Evolutionary conservation across 2,797 vertebrate species (phyloP), one percentile per base, ranked within the genome.

Genomic region (Vespertilio murinus): DNA sequence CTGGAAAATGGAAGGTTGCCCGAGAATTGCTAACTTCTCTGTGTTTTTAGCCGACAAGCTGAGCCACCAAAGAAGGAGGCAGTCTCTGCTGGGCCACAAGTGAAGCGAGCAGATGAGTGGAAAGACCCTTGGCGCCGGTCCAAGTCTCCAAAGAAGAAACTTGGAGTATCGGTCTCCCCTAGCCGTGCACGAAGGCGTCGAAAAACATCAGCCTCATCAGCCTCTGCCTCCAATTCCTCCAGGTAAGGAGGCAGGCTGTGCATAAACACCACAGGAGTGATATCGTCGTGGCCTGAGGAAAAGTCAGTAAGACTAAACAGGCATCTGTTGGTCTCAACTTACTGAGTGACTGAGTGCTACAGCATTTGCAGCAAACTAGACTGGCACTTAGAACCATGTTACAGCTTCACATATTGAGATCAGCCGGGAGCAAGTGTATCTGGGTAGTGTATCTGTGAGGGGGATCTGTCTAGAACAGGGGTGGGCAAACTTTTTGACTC

Each of bases 81-180:
- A 0, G 0, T 97, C 0, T 88, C 98, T 8, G 22, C 95, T 0
- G 95, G 97, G 0, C 59, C 99, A 0, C 97, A 98, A 49, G 98
- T 99, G 6, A 99, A 99, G 97, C 98, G 99, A 13, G 99, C 99
- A 0, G 99, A 99, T 12, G 99, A 99, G 90, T 99, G 99, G 99
- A 99, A 99, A 97, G 99, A 99, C 82, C 99, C 99, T 0, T 99
- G 99, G 99, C 99, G 99, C 77, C 99, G 99, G 97, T 99, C 99
- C 78, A 99, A 99, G 96, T 99, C 99, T 2, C 99, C 99, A 22
- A 98, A 99, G 88, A 99, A 99, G 98, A 99, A 99, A 0, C 98
- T 98, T 0, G 99, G 99, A 0, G 52, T 99, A 42, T 99, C 99
- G 0, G 97, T 98, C 18, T 99, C 99, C 0, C 99, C 99, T 1